Percentiles rank a stretch among this genome's conserved stretches.
phyloP scores from a whole-genome alignment of 2,888 invertebrate genomes.

The Scaptomyza flava region DNA sequence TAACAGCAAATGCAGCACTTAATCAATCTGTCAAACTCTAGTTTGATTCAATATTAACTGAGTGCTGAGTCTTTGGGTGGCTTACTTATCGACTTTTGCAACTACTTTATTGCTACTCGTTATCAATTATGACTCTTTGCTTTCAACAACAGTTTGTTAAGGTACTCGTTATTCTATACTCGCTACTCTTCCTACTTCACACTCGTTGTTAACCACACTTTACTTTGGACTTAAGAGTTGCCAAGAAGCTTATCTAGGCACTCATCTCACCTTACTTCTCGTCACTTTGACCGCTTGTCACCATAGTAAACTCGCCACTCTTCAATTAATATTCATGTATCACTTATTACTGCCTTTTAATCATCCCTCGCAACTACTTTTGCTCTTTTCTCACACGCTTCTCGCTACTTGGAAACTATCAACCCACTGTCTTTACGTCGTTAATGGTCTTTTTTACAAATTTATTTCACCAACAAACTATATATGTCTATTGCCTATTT shows the following conservation, averaged over 20 bases:
- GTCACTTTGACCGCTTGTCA: not conserved
- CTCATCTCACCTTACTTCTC: not conserved
- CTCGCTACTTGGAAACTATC: not conserved
- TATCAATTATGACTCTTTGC: not conserved
- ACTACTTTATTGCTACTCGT: not conserved
- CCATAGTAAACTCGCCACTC: not conserved
- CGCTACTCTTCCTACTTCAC: not conserved
- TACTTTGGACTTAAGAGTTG: not conserved
- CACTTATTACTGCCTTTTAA: too few species aligned
- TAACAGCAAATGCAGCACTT: slow-evolving; percentile 9
- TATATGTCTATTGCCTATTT: not conserved
- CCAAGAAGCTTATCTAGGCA: not conserved
- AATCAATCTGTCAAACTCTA: slow-evolving; percentile 14
- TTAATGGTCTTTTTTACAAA: not conserved
- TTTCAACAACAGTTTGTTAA: not conserved
- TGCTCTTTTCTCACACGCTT: not conserved
- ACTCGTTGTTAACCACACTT: not conserved
- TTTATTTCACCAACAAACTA: not conserved
- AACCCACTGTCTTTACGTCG: not conserved
- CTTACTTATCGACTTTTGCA: not conserved
- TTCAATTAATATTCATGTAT: too few species aligned
- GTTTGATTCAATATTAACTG: not conserved
- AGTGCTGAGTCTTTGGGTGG: not conserved
- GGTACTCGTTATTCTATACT: not conserved
- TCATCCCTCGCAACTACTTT: too few species aligned